A percentile compares a stretch with the other conserved stretches of the same genome.
Conservation (phyloP, 2,797 vertebrate species). For the Euthynnus affinis region DNA sequence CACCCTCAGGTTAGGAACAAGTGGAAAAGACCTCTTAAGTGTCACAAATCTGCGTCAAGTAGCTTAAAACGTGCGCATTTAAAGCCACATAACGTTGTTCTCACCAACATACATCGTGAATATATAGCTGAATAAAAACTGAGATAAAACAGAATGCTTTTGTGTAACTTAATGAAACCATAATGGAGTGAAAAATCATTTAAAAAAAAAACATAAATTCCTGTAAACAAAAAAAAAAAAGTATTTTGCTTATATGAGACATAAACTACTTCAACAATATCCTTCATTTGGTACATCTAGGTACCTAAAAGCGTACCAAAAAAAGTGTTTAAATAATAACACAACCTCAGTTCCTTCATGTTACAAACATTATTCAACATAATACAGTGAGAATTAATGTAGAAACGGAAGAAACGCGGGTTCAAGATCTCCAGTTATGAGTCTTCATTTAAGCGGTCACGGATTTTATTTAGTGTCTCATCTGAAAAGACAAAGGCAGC, state of each 20-base stretch:
- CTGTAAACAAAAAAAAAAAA: not conserved
- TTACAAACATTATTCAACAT: too few relatives aligned
- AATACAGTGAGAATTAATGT: constrained; percentile 5
- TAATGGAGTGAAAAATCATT: not conserved
- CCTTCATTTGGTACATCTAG: constrained; percentile 34
- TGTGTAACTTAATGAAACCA: not conserved
- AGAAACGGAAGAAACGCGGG: not conserved
- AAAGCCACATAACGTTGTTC: not conserved
- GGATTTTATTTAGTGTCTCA: constrained; percentile 60
- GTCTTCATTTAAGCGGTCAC: constrained; percentile 22
- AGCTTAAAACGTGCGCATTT: not conserved
- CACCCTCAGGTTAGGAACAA: not conserved
- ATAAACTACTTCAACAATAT: constrained; percentile 1
- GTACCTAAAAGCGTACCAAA: not conserved
- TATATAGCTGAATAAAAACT: not conserved
- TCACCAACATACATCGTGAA: not conserved
- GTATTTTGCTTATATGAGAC: not conserved
- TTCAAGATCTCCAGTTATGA: not conserved
- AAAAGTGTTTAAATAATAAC: not conserved
- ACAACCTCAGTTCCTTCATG: too few relatives aligned
- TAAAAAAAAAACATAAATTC: not conserved
- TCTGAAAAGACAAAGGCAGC: constrained; percentile 45
- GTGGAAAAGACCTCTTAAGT: not conserved
- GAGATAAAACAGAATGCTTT: not conserved
- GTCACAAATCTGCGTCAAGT: not conserved